Base-by-base conservation (phyloP, 2,888 invertebrate species). In the Hecatera dysodea region DNA sequence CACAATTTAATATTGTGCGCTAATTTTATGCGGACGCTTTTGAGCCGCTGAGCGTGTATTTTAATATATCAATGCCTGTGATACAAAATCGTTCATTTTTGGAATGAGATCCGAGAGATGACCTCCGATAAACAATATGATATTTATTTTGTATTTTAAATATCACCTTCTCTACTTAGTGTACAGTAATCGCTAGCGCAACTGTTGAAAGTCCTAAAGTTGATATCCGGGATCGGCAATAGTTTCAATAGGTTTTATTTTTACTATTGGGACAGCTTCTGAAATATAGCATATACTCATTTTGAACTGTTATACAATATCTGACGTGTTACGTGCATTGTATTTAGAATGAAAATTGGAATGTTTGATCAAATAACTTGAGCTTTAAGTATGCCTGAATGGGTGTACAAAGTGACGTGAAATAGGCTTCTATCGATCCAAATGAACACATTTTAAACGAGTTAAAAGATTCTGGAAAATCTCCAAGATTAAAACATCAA, bases 401-500 rank as follows among this genome's bases (percentile, higher is more conserved):
- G 11, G 4, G 1, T 39, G 12, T n/a, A n/a, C n/a, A 46, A 60
- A 52, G 27, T 12, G 5, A 24, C 12, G 24, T 11, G 27, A 29
- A 27, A 19, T 7, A 50, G 22, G 19, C 7, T 50, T 39, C 17
- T 36, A 44, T 39, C 12, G 29, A 39, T 24, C 5, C 3, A 62
- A 44, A 48, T 15, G 8, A 46, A 56, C 24, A 19, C 11, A 24
- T 56, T n/a, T n/a, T n/a, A 17, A 56, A 53, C 46, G 17, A 22
- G 22, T 56, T 56, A 55, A 50, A 56, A 64, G 27, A 17, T 27
- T 56, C 15, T 46, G 11, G 11, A 63, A 55, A 55, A 53, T 52
- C n/a, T n/a, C 24, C 5, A 9, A 46, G 7, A 61, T 39, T 33
- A 15, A 61, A 39, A 53, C 24, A 24, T 52, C 59, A 63, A 63